Conservation (phyloP, 2,797 vertebrate species). For the Neopelma chrysocephalum region DNA sequence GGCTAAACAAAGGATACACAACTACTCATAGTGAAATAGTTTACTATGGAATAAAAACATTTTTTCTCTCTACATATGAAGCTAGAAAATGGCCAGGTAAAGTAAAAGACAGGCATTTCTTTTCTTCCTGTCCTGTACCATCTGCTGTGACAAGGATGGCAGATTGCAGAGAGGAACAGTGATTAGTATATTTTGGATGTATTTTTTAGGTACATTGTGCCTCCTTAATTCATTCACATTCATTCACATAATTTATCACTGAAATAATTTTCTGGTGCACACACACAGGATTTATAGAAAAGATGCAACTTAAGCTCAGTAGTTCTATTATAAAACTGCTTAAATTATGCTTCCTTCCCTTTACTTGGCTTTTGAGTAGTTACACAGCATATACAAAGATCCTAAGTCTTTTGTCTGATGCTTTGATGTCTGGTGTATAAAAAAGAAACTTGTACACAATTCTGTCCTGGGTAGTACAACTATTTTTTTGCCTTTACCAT, state of each 20-base stretch:
- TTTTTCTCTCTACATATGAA: not conserved
- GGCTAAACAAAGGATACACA: not conserved
- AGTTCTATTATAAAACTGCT: not conserved
- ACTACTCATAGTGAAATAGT: not conserved
- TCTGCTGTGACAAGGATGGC: not conserved
- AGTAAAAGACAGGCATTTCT: not conserved
- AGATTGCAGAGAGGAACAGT: not conserved
- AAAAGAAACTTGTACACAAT: not conserved
- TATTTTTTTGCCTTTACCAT: not conserved
- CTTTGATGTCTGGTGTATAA: not conserved
- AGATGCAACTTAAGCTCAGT: not conserved
- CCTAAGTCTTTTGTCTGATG: not conserved
- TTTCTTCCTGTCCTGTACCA: not conserved
- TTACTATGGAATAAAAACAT: not conserved
- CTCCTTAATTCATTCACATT: not conserved
- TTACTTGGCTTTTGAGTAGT: not conserved
- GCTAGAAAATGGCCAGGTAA: not conserved
- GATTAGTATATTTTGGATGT: not conserved
- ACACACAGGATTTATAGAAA: not conserved
- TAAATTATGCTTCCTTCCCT: not conserved
- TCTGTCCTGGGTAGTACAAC: not conserved
- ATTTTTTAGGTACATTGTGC: not conserved
- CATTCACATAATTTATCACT: not conserved
- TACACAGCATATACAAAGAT: not conserved
- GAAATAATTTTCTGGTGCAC: not conserved